These are phyloP conservation scores for Hydriomena furcata DNA, from an alignment of 2,888 invertebrate genomes.

Conservation along the genomic window DNA sequence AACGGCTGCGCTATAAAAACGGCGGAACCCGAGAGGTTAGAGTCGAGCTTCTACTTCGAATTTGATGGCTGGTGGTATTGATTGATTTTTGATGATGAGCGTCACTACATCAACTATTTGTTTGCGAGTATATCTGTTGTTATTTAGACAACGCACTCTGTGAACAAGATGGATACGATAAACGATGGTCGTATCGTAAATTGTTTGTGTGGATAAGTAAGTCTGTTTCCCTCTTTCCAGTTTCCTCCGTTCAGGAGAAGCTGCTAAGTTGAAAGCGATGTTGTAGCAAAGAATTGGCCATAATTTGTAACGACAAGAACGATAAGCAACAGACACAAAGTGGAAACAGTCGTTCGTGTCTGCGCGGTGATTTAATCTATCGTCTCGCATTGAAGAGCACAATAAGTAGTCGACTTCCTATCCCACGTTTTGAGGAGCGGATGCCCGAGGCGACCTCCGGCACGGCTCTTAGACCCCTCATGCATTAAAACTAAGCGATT, in stretches of 20 bases:
- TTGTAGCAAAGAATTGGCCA: not conserved
- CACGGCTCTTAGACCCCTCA: conserved; percentile 53
- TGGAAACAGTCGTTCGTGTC: conserved; percentile 49
- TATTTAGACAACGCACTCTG: no score
- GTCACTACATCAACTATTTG: no score
- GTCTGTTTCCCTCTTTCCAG: no score
- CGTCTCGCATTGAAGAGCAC: conserved; percentile 82
- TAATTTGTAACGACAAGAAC: not conserved
- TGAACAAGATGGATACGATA: not conserved
- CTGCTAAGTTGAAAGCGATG: not conserved
- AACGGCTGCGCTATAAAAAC: conserved; percentile 24
- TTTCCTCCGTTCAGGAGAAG: no score
- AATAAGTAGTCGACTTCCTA: conserved; percentile 80
- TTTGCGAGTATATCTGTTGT: no score
- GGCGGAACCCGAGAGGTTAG: conserved; percentile 13
- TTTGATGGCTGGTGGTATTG: conserved; percentile 29
- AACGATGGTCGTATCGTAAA: not conserved
- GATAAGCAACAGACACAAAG: conserved; percentile 5
- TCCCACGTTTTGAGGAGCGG: conserved; percentile 77
- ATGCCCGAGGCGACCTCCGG: conserved; percentile 74
- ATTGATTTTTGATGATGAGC: no score
- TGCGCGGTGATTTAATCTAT: conserved; percentile 53
- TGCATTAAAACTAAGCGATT: conserved; percentile 44
- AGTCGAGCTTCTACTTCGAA: not conserved
- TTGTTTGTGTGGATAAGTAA: not conserved